Percentiles rank a stretch among this genome's conserved stretches.
Conservation (phyloP, 2,888 invertebrate species). For the Achlya flavicornis region DNA sequence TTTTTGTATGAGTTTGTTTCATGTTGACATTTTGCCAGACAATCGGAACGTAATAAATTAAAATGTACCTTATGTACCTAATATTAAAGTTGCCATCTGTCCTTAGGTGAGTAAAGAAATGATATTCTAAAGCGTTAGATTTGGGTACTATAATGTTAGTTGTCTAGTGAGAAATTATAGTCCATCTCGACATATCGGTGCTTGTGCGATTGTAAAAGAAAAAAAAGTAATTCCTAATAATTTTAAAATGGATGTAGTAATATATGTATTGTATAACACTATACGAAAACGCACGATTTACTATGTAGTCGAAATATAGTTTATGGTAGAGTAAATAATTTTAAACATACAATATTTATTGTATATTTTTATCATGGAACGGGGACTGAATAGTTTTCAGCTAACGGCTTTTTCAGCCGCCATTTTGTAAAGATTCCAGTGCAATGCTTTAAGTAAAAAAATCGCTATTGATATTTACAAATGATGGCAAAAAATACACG, state of each 20-base stretch:
- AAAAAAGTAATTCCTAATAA: conserved; percentile 65
- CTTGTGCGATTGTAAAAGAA: conserved; percentile 64
- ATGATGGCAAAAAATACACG: not conserved
- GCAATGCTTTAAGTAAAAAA: not conserved
- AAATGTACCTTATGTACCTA: conserved; percentile 17
- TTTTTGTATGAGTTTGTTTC: too few species aligned
- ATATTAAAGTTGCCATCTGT: conserved; percentile 55
- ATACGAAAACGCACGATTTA: conserved; percentile 50
- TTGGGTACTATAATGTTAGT: conserved; percentile 40
- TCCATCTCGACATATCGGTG: conserved; percentile 83
- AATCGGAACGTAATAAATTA: conserved; percentile 29
- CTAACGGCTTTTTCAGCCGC: not conserved
- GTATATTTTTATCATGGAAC: conserved; percentile 12
- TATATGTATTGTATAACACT: conserved; percentile 37
- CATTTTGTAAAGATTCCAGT: not conserved
- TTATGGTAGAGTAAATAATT: conserved; percentile 22
- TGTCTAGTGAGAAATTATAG: conserved; percentile 58
- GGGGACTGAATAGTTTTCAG: not conserved
- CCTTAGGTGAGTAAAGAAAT: conserved; percentile 67
- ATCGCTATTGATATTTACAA: not conserved
- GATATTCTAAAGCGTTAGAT: conserved; percentile 70
- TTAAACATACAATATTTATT: not conserved
- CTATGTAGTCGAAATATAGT: conserved; percentile 46
- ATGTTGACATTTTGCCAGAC: conserved; percentile 37
- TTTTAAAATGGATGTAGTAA: conserved; percentile 53